Base-by-base conservation (phyloP, 2,113 vertebrate species). In the Amazona guildingii region DNA sequence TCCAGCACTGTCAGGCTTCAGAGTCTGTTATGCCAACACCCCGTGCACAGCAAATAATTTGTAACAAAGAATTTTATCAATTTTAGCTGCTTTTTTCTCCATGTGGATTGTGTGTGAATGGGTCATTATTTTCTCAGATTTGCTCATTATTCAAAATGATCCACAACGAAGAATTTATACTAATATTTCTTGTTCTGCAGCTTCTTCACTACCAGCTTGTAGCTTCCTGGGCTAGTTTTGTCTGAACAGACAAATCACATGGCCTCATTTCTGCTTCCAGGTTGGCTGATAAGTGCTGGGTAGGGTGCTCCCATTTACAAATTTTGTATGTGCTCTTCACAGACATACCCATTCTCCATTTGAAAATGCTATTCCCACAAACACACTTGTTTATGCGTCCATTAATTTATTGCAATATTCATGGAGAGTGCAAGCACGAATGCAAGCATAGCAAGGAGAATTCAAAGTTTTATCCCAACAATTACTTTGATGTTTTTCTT, bases 61-160 rank as follows among this genome's bases (percentile, higher is more conserved):
- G 93, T 92, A 97, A 94, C 94, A 94, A 96, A 96, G 95, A 96
- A 95, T 96, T 95, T 97, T 95, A 97, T 97, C 90, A 86, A 95
- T 86, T 93, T 95, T 93, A 95, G 84, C 63, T 72, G 41, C 86
- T 84, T 93, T 96, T 95, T 91, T 66, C 95, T 95, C 87, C 67
- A 61, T 86, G 64, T 0, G 66, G 94, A 94, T 89, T 95, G 44
- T 95, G 54, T 68, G 80, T 86, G 92, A 93, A 77, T 2, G 21
- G 95, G 92, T 96, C 95, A 93, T 95, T 97, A 94, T 97, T 95
- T 97, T 93, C 89, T 94, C 83, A 95, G 92, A 96, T 97, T 96
- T 96, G 83, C 81, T 94, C 94, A 95, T 94, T 95, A 96, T 92
- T 97, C 0, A 3, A 75, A 94, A 87, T 63, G 73, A 97, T 91